Evolutionary conservation across 2,113 vertebrate species (phyloP).

Genomic region (Sinocyclocheilus anshuiensis): DNA sequence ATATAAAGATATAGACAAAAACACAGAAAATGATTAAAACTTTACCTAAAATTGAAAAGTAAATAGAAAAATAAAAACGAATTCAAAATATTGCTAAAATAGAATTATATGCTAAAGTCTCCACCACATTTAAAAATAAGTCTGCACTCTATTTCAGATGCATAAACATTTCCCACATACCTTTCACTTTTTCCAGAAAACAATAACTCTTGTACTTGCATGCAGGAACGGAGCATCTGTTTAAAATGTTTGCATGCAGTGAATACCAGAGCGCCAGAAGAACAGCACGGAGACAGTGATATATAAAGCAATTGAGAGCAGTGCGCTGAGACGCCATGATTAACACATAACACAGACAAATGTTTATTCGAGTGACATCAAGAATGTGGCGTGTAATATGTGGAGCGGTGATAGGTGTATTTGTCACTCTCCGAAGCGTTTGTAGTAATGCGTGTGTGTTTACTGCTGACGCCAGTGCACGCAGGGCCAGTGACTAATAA

Average conservation of each 20-base stretch:
- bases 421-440: constrained; percentile 26
- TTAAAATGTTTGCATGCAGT: constrained; percentile 19
- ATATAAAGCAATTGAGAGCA: constrained; percentile 17
- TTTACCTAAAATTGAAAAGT: no score
- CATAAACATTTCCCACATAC: neutral
- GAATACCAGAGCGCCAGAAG: neutral
- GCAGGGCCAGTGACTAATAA: constrained; percentile 36
- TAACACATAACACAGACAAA: constrained; percentile 38
- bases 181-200: neutral
- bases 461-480: constrained; percentile 27
- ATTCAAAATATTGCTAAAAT: neutral
- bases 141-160: neutral
- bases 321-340: constrained; percentile 9
- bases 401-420: constrained; percentile 19
- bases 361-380: constrained; percentile 37
- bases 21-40: neutral
- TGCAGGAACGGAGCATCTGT: neutral
- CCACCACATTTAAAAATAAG: neutral
- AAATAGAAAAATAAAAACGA: neutral
- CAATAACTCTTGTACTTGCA: neutral
- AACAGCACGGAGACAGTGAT: neutral
- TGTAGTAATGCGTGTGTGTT: constrained; percentile 9
- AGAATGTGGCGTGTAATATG: constrained; percentile 7
- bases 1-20: neutral
- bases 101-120: no score